phyloP scores from a whole-genome alignment of 2,797 vertebrate genomes.

The Ibycter americanus region DNA sequence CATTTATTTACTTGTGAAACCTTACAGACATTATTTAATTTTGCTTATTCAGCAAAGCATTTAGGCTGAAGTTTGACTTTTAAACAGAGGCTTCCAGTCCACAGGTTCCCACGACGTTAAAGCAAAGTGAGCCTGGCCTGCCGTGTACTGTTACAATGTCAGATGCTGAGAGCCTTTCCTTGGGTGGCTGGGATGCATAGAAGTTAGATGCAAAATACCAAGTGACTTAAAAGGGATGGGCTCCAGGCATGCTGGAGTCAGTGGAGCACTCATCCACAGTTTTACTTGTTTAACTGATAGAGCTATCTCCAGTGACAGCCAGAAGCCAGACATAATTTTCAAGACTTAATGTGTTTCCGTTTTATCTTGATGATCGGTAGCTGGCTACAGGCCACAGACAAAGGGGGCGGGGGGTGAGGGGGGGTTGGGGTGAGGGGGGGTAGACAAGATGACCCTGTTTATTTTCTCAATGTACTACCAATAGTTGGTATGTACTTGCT shows the following conservation, averaged over 20 bases:
- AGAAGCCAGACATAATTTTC: slow-evolving; percentile 68
- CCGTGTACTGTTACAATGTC: background rate
- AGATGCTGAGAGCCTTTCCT: background rate
- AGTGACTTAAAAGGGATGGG: slow-evolving; percentile 5
- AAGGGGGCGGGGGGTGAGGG: background rate
- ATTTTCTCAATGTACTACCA: slow-evolving; percentile 53
- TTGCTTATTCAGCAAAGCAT: background rate
- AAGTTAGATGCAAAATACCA: background rate
- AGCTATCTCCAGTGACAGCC: slow-evolving; percentile 57
- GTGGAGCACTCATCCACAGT: background rate
- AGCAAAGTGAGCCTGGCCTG: background rate
- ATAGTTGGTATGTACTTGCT: slow-evolving; percentile 43
- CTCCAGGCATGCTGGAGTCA: slow-evolving; percentile 41
- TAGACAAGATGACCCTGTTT: slow-evolving; percentile 58
- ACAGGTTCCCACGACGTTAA: background rate
- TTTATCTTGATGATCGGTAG: slow-evolving; percentile 68
- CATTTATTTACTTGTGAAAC: background rate
- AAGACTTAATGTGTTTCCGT: slow-evolving; percentile 39
- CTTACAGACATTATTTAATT: background rate
- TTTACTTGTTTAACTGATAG: slow-evolving; percentile 51
- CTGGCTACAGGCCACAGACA: slow-evolving; percentile 60
- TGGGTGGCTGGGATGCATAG: background rate
- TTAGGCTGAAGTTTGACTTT: background rate
- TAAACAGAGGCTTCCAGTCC: background rate
- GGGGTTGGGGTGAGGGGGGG: background rate